Base-by-base conservation (phyloP, 2,888 invertebrate genomes). In the Eupithecia exiguata region DNA sequence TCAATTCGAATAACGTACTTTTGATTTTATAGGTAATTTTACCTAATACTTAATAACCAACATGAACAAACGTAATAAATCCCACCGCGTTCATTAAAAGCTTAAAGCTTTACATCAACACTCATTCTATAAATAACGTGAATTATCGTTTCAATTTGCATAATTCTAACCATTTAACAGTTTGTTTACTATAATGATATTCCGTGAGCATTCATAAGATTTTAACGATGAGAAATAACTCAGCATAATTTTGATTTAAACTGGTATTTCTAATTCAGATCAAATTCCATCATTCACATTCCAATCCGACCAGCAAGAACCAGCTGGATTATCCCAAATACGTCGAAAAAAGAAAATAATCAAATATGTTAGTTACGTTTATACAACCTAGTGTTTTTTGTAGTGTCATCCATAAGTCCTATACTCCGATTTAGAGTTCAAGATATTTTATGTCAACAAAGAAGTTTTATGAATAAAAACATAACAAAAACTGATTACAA, bases 141-240 rank as follows among this genome's bases (percentile, higher is more conserved):
- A 80, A 72, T 84, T 85, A 84, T 81, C 68, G 68, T 70, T 79
- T 74, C 69, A 75, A 84, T 84, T 86, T 80, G 79, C 83, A 83
- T 83, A 81, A 80, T 81, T 79, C 81, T 76, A 75, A 80, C 72
- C 72, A 81, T 75, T 77, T 78, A 70, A 75, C 63, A 68, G 76
- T 72, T 73, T 79, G 77, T 81, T 80, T 74, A 58, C 63, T 72
- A 73, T 75, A 75, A 74, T 72, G 66, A 46, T 76, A 71, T 62
- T 43, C 53, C 35, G 30, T 70, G 62, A 61, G 70, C 58, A 69
- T 67, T 76, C 40, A 73, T 73, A 63, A 61, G 38, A 61, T 70
- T 74, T 68, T 68, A 75, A 69, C 68, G 65, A 69, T 49, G 30
- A 35, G 30, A 49, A 40, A 74, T 71, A 71, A 71, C 58, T 74